Conservation (phyloP, 2,888 invertebrate species). For the Pandemis cinnamomeana region DNA sequence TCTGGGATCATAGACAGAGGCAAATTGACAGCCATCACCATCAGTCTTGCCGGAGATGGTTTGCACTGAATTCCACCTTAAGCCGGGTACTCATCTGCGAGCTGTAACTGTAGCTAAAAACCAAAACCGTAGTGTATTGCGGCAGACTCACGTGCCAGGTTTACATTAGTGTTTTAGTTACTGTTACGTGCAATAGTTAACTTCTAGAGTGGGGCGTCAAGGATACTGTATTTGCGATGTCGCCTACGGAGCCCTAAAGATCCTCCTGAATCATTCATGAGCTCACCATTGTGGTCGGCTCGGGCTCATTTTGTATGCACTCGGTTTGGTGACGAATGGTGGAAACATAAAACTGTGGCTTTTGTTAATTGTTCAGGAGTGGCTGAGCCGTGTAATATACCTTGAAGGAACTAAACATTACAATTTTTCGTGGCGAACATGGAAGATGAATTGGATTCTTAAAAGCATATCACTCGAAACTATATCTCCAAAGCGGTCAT, state of each 20-base stretch:
- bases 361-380: conserved; percentile 41
- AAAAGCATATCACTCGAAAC: no score
- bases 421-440: conserved; percentile 16
- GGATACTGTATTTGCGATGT: neutral
- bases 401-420: conserved; percentile 34
- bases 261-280: conserved; percentile 56
- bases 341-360: conserved; percentile 36
- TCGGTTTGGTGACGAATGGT: conserved; percentile 38
- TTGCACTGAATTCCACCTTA: no score
- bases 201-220: neutral
- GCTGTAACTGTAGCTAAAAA: no score
- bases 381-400: conserved; percentile 32
- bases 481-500: no score
- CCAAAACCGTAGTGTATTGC: no score
- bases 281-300: conserved; percentile 45
- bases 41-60: no score
- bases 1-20: no score
- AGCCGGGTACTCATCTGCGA: no score
- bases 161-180: no score
- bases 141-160: no score
- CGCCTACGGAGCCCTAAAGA: neutral
- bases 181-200: no score
- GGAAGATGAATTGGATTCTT: neutral
- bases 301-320: conserved; percentile 43
- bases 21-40: no score